Evolutionary conservation across 2,113 vertebrate species (phyloP).

Genomic region (Rhipidura dahli): DNA sequence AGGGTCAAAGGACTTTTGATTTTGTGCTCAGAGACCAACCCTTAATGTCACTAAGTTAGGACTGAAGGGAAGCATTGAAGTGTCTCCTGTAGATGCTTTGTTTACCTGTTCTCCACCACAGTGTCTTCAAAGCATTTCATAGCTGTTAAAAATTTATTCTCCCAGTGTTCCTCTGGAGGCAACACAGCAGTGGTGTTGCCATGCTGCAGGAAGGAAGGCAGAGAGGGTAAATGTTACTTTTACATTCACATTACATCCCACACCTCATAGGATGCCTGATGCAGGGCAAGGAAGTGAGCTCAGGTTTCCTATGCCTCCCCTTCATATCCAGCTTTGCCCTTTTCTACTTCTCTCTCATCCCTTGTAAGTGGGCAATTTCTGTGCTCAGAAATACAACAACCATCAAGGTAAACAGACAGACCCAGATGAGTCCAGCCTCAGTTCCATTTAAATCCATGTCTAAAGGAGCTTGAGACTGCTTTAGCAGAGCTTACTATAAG

Average conservation of each 20-base stretch:
- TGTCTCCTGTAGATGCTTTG: not conserved
- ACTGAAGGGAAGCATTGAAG: not conserved
- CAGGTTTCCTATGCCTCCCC: not conserved
- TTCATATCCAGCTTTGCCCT: not conserved
- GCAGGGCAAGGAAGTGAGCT: not conserved
- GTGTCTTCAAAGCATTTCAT: not conserved
- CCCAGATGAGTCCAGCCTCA: not conserved
- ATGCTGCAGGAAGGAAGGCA: slow-evolving; percentile 1
- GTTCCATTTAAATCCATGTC: not conserved
- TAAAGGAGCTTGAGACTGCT: not conserved
- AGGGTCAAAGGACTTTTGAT: not conserved
- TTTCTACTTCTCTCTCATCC: not conserved
- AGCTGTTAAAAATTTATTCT: not conserved
- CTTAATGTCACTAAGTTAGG: not conserved
- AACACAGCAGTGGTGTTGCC: not conserved
- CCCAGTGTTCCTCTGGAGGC: not conserved
- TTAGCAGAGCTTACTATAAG: not conserved
- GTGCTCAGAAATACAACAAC: not conserved
- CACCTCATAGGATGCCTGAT: not conserved
- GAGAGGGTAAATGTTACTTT: not conserved
- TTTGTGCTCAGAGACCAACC: not conserved
- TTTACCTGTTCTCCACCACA: not conserved
- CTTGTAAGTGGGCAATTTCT: not conserved
- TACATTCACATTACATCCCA: not conserved
- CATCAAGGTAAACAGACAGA: not conserved